Evolutionary conservation across 2,113 vertebrate genomes (phyloP).

Genomic region (Rhea pennata): DNA sequence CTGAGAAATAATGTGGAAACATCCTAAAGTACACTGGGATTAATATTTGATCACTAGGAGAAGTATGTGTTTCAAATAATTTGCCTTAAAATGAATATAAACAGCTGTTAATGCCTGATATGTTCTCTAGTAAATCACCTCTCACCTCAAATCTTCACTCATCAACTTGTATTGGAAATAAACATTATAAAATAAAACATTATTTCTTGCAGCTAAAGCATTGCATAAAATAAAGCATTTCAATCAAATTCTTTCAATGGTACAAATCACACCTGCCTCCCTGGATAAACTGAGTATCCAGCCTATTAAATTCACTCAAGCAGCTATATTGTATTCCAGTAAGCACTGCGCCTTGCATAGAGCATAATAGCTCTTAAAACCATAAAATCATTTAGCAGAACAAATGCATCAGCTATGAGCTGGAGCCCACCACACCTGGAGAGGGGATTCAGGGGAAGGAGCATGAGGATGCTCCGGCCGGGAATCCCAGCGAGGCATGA

Average conservation of each 20-base stretch:
- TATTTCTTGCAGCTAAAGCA: background rate
- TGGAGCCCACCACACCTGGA: background rate
- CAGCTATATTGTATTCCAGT: background rate
- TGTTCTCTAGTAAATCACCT: background rate
- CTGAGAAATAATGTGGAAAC: background rate
- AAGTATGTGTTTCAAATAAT: background rate
- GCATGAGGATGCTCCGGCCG: background rate
- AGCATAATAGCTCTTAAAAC: background rate
- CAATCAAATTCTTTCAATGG: background rate
- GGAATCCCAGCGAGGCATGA: background rate
- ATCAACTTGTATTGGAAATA: background rate
- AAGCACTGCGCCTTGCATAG: slow-evolving; percentile 7
- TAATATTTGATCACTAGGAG: background rate
- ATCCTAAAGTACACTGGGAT: background rate
- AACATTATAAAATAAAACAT: background rate
- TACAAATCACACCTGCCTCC: slow-evolving; percentile 7
- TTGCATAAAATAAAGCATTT: background rate
- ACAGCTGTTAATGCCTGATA: background rate
- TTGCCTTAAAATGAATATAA: background rate
- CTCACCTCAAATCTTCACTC: background rate
- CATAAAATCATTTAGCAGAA: slow-evolving; percentile 53
- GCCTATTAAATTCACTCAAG: background rate
- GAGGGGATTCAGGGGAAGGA: slow-evolving; percentile 15
- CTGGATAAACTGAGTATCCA: background rate
- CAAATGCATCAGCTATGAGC: background rate